These are phyloP conservation scores for Manduca sexta DNA, from an alignment of 1,140 invertebrate genomes.

Conservation along the genomic window DNA sequence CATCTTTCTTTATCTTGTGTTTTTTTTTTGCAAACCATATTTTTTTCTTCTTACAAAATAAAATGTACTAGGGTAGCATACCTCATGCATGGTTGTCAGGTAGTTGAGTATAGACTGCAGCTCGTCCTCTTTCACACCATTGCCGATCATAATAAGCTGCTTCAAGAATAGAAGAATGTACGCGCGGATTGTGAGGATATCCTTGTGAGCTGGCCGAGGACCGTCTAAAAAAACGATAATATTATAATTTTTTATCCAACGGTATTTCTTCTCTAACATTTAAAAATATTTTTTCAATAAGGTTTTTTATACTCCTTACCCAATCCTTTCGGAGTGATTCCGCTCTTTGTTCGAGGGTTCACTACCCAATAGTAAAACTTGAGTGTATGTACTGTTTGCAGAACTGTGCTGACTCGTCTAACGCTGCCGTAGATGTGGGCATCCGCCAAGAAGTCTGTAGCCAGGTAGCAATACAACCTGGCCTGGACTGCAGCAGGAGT, in stretches of 20 bases:
- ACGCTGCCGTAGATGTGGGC: conserved; percentile 99
- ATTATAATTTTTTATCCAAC: conserved; percentile 3
- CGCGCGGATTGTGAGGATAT: conserved; percentile 93
- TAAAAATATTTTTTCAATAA: too few relatives aligned
- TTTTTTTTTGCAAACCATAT: too few relatives aligned
- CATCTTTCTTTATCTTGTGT: too few relatives aligned
- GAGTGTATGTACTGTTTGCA: conserved; percentile 98
- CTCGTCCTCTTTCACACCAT: conserved; percentile 98
- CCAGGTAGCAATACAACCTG: conserved; percentile 96
- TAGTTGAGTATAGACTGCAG: conserved; percentile 99
- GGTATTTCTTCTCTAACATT: background rate
- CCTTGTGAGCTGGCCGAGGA: conserved; percentile 92
- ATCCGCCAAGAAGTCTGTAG: conserved; percentile 97
- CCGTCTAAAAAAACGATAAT: conserved; percentile 81
- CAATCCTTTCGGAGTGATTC: conserved; percentile 94
- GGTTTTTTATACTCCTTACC: conserved; percentile 81
- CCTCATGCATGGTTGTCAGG: conserved; percentile 96
- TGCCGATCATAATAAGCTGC: conserved; percentile 96
- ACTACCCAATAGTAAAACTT: conserved; percentile 99
- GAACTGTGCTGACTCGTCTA: conserved; percentile 94
- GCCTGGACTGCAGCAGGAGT: conserved; percentile 97
- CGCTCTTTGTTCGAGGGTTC: conserved; percentile 95
- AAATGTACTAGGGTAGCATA: conserved; percentile 60
- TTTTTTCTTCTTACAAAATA: too few relatives aligned
- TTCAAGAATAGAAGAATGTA: conserved; percentile 97